phyloP scores from a whole-genome alignment of 2,113 vertebrate species.

The Pontoporia blainvillei region DNA sequence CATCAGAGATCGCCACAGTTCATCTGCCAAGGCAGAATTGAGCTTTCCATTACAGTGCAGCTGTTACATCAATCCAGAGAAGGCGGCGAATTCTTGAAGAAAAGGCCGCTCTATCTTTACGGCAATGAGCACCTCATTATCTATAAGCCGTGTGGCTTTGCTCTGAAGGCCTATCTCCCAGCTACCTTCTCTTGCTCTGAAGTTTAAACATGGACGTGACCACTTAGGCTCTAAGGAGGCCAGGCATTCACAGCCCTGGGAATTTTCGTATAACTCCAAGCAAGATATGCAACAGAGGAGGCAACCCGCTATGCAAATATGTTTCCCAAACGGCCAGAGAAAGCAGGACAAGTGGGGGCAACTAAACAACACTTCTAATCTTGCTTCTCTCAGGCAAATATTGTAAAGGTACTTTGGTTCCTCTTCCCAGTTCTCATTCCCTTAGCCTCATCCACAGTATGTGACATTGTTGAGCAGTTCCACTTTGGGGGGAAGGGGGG shows the following conservation, averaged over 20 bases:
- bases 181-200: conserved; percentile 34
- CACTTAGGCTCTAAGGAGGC: conserved; percentile 42
- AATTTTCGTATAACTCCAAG: not conserved
- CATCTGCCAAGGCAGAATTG: not conserved
- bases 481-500: not conserved
- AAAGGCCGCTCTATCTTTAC: conserved; percentile 1
- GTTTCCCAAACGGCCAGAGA: not conserved
- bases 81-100: not conserved
- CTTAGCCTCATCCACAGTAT: not conserved
- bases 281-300: conserved; percentile 44
- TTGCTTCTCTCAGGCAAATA: not conserved
- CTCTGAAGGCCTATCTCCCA: conserved; percentile 10
- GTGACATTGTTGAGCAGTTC: not conserved
- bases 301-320: not conserved
- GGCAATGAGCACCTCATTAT: conserved; percentile 31
- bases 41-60: not conserved
- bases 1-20: not conserved
- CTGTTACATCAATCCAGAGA: not conserved
- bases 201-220: conserved; percentile 8
- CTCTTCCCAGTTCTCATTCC: not conserved
- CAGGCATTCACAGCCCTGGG: fast-evolving
- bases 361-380: not conserved
- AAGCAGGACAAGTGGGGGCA: not conserved
- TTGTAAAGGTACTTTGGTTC: not conserved
- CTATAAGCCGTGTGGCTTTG: not conserved